Evolutionary conservation across 2,113 vertebrate genomes (phyloP).

Genomic region (Gracilinanus agilis): DNA sequence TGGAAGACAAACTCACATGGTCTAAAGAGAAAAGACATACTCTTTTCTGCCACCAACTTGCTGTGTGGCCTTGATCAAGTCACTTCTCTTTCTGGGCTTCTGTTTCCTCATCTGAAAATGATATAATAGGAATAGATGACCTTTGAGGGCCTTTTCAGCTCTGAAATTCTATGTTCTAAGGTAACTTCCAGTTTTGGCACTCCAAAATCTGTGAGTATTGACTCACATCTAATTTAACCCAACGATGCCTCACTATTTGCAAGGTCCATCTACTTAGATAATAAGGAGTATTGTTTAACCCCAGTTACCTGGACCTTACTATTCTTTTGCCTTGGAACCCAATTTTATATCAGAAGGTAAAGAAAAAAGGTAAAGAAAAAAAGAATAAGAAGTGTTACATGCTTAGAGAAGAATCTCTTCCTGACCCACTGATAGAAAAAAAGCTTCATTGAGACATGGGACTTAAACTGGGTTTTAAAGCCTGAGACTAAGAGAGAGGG

Average conservation of each 20-base stretch:
- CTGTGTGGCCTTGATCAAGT: background rate
- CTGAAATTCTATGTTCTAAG: background rate
- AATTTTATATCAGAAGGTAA: too few species aligned
- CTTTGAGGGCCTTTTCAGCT: background rate
- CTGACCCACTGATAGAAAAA: background rate
- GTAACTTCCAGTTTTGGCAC: background rate
- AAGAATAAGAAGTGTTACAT: too few species aligned
- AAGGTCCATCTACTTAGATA: background rate
- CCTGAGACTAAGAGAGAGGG: background rate
- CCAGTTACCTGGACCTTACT: too few species aligned
- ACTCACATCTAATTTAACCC: background rate
- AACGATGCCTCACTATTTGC: background rate
- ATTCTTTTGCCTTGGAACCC: too few species aligned
- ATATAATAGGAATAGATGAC: background rate
- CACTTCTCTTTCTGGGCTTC: background rate
- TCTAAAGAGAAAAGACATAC: background rate
- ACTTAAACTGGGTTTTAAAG: background rate
- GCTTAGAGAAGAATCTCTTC: background rate
- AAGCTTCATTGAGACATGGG: background rate
- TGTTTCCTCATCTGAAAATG: background rate
- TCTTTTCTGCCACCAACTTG: background rate
- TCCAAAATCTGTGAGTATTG: background rate
- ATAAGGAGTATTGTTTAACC: too few species aligned
- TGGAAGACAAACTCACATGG: background rate
- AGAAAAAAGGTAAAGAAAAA: too few species aligned